Percentiles rank a stretch among this genome's conserved stretches.
phyloP scores from a whole-genome alignment of 2,797 vertebrate genomes.

The Gymnothorax javanicus region DNA sequence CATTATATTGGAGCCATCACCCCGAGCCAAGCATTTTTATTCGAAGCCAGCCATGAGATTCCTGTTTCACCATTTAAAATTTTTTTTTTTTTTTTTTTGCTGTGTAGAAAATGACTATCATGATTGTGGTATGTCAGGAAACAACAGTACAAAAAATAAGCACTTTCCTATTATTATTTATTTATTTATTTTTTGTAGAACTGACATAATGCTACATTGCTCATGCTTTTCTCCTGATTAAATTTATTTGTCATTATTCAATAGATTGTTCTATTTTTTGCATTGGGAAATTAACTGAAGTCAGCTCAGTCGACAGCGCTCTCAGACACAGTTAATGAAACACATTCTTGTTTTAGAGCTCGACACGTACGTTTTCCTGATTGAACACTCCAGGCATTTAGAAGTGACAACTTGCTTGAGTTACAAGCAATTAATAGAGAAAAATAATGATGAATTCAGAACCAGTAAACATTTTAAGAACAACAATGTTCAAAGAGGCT shows the following conservation, averaged over 20 bases:
- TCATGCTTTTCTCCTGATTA: background rate
- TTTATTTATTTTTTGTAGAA: too few relatives aligned
- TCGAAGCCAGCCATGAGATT: slow-evolving; percentile 13
- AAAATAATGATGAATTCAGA: too few relatives aligned
- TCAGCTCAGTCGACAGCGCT: background rate
- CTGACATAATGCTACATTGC: too few relatives aligned
- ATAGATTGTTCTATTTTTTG: background rate
- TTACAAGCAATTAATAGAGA: too few relatives aligned
- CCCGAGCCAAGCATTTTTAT: slow-evolving; percentile 58
- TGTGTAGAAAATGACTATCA: slow-evolving; percentile 11
- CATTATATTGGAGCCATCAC: slow-evolving; percentile 79
- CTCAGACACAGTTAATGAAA: background rate
- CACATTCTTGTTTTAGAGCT: background rate
- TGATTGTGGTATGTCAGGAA: background rate
- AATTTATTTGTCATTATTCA: too few relatives aligned
- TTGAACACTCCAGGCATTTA: background rate
- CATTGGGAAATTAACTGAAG: background rate
- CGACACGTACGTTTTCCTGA: background rate
- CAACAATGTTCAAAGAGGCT: too few relatives aligned
- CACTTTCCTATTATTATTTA: background rate
- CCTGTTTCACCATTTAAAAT: background rate
- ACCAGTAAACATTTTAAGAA: too few relatives aligned
- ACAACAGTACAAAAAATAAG: background rate
- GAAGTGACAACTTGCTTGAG: background rate
- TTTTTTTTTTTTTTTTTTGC: background rate